A percentile compares a stretch with the other conserved stretches of the same genome.
Evolutionary conservation across 2,797 vertebrate genomes (phyloP).

Genomic region (Premnoplex brunnescens): DNA sequence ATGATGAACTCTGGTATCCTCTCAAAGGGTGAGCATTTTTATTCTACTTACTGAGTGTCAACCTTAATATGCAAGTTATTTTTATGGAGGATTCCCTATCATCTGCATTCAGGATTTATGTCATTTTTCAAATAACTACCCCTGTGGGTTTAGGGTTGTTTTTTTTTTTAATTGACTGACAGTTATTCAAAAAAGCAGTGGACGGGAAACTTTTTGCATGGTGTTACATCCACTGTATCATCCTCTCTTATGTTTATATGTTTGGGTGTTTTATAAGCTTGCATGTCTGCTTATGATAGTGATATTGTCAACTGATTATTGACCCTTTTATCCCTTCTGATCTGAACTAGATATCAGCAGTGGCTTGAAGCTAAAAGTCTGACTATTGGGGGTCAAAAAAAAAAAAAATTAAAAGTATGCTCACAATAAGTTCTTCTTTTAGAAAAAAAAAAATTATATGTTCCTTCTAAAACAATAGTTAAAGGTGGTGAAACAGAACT

Average conservation of each 20-base stretch:
- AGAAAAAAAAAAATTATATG: not conserved
- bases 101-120: not conserved
- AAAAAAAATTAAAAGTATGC: not conserved
- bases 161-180: not conserved
- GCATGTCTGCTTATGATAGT: not conserved
- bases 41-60: not conserved
- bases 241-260: not conserved
- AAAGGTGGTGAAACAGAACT: not conserved
- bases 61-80: not conserved
- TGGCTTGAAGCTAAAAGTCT: not conserved
- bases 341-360: not conserved
- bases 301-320: not conserved
- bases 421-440: not conserved
- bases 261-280: not conserved
- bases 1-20: not conserved
- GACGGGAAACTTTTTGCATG: not conserved
- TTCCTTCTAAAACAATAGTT: not conserved
- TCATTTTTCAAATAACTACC: not conserved
- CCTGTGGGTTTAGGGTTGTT: not conserved
- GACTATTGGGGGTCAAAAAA: rapidly evolving
- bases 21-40: not conserved
- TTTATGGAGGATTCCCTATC: not conserved
- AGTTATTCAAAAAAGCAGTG: not conserved
- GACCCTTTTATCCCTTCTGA: not conserved
- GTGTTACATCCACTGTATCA: not conserved